phyloP scores from a whole-genome alignment of 2,797 vertebrate species.

The Melanotaenia parkinsoni region DNA sequence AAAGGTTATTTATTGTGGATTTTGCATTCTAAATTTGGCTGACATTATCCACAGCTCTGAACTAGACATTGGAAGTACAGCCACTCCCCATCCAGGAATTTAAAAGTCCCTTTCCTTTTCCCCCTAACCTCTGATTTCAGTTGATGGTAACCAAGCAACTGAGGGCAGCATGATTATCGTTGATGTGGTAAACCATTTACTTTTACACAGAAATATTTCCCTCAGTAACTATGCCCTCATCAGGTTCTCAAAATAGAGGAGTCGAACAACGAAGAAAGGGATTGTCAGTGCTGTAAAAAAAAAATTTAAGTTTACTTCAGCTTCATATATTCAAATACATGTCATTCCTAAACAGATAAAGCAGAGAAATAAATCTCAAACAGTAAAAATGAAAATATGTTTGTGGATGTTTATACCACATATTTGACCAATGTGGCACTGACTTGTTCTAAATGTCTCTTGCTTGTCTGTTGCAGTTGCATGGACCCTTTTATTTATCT shows the following conservation, averaged over 20 bases:
- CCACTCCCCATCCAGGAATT: conserved; percentile 9
- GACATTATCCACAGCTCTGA: conserved; percentile 26
- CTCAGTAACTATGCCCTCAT: background rate
- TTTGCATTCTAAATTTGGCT: conserved; percentile 2
- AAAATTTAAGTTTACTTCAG: conserved; percentile 27
- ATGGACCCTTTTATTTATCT: conserved; percentile 14
- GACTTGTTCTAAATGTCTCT: conserved; percentile 11
- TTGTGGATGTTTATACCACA: background rate
- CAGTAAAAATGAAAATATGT: background rate
- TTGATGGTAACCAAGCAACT: conserved; percentile 62
- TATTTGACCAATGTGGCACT: conserved; percentile 22
- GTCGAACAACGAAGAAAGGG: conserved; percentile 13
- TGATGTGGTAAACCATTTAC: conserved; percentile 56
- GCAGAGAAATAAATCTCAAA: background rate
- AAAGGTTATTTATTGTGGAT: conserved; percentile 21
- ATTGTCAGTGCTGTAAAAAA: conserved; percentile 15
- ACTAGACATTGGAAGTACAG: conserved; percentile 14
- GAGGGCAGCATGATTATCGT: conserved; percentile 43
- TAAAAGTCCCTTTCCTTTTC: conserved; percentile 26
- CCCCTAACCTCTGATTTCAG: conserved; percentile 39
- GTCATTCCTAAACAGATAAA: background rate
- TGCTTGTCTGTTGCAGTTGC: background rate
- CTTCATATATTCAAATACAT: background rate
- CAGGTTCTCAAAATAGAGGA: conserved; percentile 26
- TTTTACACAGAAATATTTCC: conserved; percentile 53